Base-by-base conservation (phyloP, 2,888 invertebrate species). In the Toxonevra muliebris region DNA sequence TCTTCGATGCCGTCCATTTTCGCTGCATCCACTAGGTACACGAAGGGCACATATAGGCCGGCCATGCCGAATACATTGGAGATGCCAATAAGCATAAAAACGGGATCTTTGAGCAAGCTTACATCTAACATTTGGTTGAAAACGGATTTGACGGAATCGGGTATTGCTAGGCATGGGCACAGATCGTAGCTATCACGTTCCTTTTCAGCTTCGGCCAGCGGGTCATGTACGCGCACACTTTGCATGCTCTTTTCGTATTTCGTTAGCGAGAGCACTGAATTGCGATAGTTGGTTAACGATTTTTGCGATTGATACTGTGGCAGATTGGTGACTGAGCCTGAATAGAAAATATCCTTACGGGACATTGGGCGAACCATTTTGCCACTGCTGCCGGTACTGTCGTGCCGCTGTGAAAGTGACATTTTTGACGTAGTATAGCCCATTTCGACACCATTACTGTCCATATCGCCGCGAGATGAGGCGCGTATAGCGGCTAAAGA, bases 21-120 rank as follows among this genome's bases (percentile, higher is more conserved):
- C 12, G 94, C 94, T 64, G 92, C 92, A 77, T 96, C 94, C 30
- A 96, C 94, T 65, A 98, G 89, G 83, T 95, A 98, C 60, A 97
- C 94, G 85, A 97, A 98, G 50, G 98, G 98, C 74, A 98, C 95
- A 85, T 97, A 97, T 65, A 98, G 90, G 74, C 98, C 98, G 64
- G 97, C 94, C 93, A 98, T 97, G 77, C 98, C 98, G 84, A 98
- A 95, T 68, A 98, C 88, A 85, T 97, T 98, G 73, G 96, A 96
- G 64, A 97, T 89, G 69, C 95, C 95, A 79, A 97, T 95, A 64
- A 97, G 87, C 88, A 96, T 91, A 86, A 98, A 95, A 68, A 95
- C 93, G 3, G 95, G 93, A 87, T 97, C 93, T 73, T 91, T 93
- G 66, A 98, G 87, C 64, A 98, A 86, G 63, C 93, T 92, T 77